Evolutionary conservation across 2,113 vertebrate genomes (phyloP), one percentile per base, ranked within the genome.

Genomic region (Nematolebias whitei): DNA sequence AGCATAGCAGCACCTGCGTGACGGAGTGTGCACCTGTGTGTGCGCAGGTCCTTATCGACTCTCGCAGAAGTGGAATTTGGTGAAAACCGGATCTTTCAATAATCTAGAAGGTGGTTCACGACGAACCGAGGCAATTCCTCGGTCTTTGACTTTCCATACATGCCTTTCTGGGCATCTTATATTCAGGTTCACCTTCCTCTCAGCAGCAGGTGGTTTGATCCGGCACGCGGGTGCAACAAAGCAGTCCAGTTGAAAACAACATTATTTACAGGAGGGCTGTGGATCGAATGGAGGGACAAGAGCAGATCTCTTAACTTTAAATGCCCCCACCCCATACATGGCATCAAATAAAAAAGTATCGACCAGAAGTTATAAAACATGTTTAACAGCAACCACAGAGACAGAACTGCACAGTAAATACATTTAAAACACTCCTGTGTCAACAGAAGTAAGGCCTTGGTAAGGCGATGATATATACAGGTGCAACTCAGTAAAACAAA

Each of bases 1-100:
- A 64, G 66, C 63, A 70, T 51, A 66, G 39, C 53, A 57, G 69
- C 81, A 80, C 69, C 71, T 79, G 80, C 24, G 0, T 52, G 61
- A 48, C 1, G 1, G 60, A 23, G 39, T 62, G 65, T 61, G 58
- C 44, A 58, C 50, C 51, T 55, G 59, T 56, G 24, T 40, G 47
- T 40, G 54, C 19, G 50, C 38, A 12, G n/a, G 56, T 40, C 13
- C 23, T 64, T 32, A 22, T 12, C 16, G 22, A 14, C 10, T 60
- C 29, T 50, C 23, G 56, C 24, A 63, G 43, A 53, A 29, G 39
- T 23, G 29, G 14, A 59, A 79, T 61, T 57, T 72, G 57, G 59
- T 26, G 44, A 75, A 63, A 53, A 29, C 20, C n/a, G 50, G 55
- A 84, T 89, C 79, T 83, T 77, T 87, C 83, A 91, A 44, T 88